Conservation (phyloP, 2,888 invertebrate species). For the Fragum sueziense region DNA sequence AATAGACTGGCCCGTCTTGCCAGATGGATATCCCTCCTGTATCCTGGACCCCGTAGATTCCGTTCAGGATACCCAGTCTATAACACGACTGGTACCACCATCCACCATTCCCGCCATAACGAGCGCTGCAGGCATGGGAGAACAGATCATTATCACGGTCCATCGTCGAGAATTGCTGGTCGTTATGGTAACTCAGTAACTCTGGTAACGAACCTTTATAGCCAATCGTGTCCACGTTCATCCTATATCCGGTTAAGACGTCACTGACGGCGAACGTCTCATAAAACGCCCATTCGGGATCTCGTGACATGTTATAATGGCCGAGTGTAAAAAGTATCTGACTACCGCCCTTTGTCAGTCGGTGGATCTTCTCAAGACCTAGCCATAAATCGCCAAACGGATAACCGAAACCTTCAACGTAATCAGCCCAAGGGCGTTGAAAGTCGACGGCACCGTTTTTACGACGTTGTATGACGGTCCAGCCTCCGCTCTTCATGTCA, state of each 20-base stretch:
- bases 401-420: constrained; percentile 91
- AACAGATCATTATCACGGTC: constrained; percentile 91
- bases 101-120: constrained; percentile 34
- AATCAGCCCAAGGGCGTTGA: constrained; percentile 92
- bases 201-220: constrained; percentile 93
- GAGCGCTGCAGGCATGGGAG: constrained; percentile 9
- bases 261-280: constrained; percentile 88
- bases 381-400: constrained; percentile 91
- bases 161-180: constrained; percentile 94
- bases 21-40: constrained; percentile 29
- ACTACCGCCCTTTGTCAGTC: constrained; percentile 84
- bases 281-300: constrained; percentile 87
- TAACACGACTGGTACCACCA: constrained; percentile 52
- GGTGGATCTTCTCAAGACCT: constrained; percentile 92
- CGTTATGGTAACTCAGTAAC: constrained; percentile 92
- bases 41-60: constrained; percentile 23
- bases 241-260: constrained; percentile 87
- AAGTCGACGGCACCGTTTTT: constrained; percentile 91
- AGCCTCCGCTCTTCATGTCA: constrained; percentile 84
- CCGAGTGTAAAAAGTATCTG: constrained; percentile 87
- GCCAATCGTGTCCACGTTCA: constrained; percentile 88
- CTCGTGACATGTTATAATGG: constrained; percentile 92
- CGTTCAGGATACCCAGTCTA: constrained; percentile 41
- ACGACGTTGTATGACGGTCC: constrained; percentile 91
- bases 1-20: background rate